Evolutionary conservation across 2,797 vertebrate species (phyloP).

Genomic region (Pseudochirops cupreus): DNA sequence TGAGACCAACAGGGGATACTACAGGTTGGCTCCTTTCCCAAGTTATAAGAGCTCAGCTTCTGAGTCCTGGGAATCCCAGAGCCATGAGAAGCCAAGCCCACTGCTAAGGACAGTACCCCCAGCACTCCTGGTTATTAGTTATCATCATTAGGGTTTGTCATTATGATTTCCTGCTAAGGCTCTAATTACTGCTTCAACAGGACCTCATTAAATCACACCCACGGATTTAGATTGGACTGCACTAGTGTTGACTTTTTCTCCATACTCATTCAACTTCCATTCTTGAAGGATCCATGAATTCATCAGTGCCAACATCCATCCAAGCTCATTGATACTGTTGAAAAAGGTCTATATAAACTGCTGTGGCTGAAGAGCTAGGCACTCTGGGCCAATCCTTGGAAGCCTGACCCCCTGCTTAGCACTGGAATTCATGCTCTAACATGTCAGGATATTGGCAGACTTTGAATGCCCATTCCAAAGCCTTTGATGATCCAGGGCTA

Average conservation of each 20-base stretch:
- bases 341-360: not conserved
- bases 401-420: not conserved
- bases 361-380: not conserved
- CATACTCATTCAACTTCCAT: not conserved
- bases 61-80: not conserved
- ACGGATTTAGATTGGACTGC: not conserved
- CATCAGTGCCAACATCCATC: not conserved
- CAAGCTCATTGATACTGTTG: not conserved
- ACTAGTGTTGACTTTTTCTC: not conserved
- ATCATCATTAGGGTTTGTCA: not conserved
- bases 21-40: rapidly evolving
- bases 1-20: rapidly evolving
- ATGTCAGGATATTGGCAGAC: not conserved
- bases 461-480: not conserved
- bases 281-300: not conserved
- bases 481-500: not conserved
- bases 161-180: not conserved
- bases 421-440: not conserved
- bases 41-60: rapidly evolving
- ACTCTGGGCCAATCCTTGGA: not conserved
- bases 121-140: not conserved
- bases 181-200: not conserved
- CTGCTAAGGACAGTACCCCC: rapidly evolving
- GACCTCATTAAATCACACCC: not conserved
- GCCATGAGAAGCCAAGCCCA: not conserved